phyloP scores from a whole-genome alignment of 2,797 vertebrate species.

The Cossypha heuglini region DNA sequence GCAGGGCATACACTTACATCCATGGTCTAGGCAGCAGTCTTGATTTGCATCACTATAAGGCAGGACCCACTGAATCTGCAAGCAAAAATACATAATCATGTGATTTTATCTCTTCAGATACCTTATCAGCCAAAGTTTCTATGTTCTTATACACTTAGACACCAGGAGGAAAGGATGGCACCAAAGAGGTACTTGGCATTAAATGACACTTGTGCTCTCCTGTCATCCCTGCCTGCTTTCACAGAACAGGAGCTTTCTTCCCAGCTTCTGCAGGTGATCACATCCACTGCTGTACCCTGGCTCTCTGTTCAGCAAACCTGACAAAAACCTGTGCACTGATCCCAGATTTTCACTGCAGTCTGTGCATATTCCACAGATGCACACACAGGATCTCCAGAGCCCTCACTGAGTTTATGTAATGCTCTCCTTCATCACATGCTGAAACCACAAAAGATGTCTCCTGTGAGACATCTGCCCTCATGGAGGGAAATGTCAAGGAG shows the following conservation, averaged over 20 bases:
- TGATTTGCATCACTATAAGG: neutral
- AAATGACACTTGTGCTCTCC: neutral
- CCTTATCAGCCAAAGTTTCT: neutral
- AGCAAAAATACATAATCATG: neutral
- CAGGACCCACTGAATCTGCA: neutral
- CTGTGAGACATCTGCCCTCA: neutral
- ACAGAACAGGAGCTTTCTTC: neutral
- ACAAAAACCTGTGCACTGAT: neutral
- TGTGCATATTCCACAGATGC: neutral
- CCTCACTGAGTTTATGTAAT: neutral
- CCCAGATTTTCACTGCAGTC: neutral
- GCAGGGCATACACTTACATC: neutral
- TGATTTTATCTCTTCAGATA: neutral
- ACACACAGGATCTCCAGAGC: neutral
- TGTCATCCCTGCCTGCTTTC: neutral
- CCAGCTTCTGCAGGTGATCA: neutral
- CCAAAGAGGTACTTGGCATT: neutral
- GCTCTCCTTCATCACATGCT: neutral
- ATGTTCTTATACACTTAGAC: neutral
- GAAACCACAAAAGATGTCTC: neutral
- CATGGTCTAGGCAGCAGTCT: neutral
- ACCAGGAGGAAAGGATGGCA: neutral
- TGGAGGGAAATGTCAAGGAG: neutral
- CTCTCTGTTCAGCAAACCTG: neutral
- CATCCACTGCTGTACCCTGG: neutral